These are phyloP conservation scores for Chrysemys picta DNA, from an alignment of 2,113 vertebrate genomes.

Conservation along the genomic window DNA sequence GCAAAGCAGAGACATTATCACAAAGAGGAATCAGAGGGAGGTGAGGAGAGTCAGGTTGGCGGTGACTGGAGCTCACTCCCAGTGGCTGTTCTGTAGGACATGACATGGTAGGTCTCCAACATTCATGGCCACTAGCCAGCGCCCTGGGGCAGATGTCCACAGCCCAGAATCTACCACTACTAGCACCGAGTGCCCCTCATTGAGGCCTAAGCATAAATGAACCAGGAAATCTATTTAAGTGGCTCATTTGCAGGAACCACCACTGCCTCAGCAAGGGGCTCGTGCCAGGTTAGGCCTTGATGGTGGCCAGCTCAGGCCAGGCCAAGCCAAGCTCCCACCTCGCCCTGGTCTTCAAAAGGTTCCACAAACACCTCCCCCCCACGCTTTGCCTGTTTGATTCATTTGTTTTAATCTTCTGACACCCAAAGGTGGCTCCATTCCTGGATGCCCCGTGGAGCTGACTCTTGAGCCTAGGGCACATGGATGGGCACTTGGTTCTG, in stretches of 20 bases:
- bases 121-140: background rate
- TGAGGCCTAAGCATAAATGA: background rate
- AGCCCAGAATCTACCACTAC: background rate
- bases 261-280: background rate
- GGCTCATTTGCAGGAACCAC: background rate
- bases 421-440: background rate
- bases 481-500: background rate
- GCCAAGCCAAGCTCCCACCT: background rate
- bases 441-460: too few relatives aligned
- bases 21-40: background rate
- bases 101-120: background rate
- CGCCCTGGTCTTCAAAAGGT: background rate
- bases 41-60: background rate
- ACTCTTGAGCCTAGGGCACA: background rate
- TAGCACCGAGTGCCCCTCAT: background rate
- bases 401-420: background rate
- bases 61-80: background rate
- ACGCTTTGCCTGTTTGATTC: background rate
- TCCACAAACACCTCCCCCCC: background rate
- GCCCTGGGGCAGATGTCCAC: background rate
- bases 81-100: background rate
- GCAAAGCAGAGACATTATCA: background rate
- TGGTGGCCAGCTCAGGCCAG: background rate
- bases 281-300: background rate
- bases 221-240: background rate